Base-by-base conservation (phyloP, 2,797 vertebrate genomes). In the Pantherophis vulpinus region DNA sequence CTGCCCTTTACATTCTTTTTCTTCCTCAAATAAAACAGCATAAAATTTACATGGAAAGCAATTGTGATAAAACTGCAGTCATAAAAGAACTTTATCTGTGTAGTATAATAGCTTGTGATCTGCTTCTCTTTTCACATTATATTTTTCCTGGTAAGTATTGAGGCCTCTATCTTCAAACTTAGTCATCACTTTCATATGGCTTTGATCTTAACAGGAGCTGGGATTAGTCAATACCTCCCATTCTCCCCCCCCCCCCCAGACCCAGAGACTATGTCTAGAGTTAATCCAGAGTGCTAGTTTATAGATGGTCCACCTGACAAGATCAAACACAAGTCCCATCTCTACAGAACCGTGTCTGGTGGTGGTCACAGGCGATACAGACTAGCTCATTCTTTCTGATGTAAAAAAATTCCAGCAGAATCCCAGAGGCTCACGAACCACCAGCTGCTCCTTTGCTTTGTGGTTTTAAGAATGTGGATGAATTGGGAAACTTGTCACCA, bases 401-500 rank as follows among this genome's bases (percentile, higher is more conserved):
- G 12, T 97, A 47, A 97, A 92, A 97, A 92, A 95, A 97, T 97
- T 97, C 95, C 96, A 0, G 7, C 95, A 96, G 96, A 91, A 95
- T 95, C 94, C 96, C 95, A 94, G 93, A 94, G 97, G 95, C 96
- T 94, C 20, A 4, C 91, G 60, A 86, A 89, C 96, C 94, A 95
- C 96, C 98, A 98, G 97, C 98, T 98, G 98, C 97, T 96, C 87
- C 0, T 95, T 91, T 91, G 92, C 96, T 96, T 96, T 96, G 96
- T 95, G 94, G 94, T 94, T 95, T 91, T 95, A 97, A 97, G 98
- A 98, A 98, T 96, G 97, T 93, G 94, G 94, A 94, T 92, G 97
- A 98, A 97, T 96, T 95, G 91, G 94, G 97, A 97, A 98, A 97
- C 97, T 96, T 98, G 97, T 97, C 98, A 97, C 97, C 97, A 97